Base-by-base conservation (phyloP, 2,113 vertebrate genomes). In the Casuarius casuarius region DNA sequence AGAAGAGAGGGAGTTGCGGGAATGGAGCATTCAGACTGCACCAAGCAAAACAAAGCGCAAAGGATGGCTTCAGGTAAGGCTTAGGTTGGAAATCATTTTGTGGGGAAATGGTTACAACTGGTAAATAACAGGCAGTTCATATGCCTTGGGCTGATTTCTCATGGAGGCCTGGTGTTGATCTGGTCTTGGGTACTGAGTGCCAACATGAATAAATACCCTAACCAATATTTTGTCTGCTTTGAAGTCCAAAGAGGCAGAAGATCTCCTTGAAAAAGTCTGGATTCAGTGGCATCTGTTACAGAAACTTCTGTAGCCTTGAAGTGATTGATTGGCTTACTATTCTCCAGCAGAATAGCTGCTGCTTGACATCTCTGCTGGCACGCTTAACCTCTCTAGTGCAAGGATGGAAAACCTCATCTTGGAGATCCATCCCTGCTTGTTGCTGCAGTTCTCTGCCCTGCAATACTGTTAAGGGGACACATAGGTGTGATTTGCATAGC, bases 11-110 rank as follows among this genome's bases (percentile, higher is more conserved):
- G 97, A 97, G 38, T 70, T 92, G 86, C 80, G 52, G 75, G 96
- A 94, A 48, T 80, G 84, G 81, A 97, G 97, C 96, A 98, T 98
- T 21, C 98, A 96, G 89, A 98, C 98, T 12, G 98, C 99, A 72
- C 98, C 99, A 35, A 96, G 97, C 92, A 99, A 98, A 96, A 97
- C 97, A 70, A 99, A 98, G 58, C 99, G 99, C 91, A 99, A 98
- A 95, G 98, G 98, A 97, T 99, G 99, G 99, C 97, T 98, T 71
- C 98, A 99, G 99, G 99, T 99, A 96, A 48, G 92, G 66, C 20
- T 88, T 65, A 65, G 12, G 7, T 23, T 2, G 0, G 33, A 72
- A 70, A 66, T 48, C 17, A 33, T 66, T 89, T 87, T 4, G 54
- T 59, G 38, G 33, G 29, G 28, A 85, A 65, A 40, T 13, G 16